Conservation (phyloP, 2,888 invertebrate genomes). For the Crioceris asparagi region DNA sequence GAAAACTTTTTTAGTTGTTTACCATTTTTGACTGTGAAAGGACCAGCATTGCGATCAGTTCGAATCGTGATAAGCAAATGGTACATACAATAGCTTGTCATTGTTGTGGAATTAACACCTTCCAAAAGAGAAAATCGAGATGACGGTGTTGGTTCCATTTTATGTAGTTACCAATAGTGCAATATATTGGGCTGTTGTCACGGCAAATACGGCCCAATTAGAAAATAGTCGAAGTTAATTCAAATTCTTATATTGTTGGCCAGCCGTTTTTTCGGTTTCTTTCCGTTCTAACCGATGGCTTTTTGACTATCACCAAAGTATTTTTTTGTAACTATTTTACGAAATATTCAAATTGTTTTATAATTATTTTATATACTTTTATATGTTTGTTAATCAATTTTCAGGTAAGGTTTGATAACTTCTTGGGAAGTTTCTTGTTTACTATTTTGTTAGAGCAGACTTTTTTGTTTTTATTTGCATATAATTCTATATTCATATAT, state of each 20-base stretch:
- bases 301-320: conserved; percentile 38
- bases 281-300: conserved; percentile 31
- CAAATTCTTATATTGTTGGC: conserved; percentile 37
- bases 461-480: conserved; percentile 40
- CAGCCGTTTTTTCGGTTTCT: conserved; percentile 33
- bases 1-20: conserved; percentile 32
- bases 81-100: no score
- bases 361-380: conserved; percentile 40
- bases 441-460: conserved; percentile 41
- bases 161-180: conserved; percentile 39
- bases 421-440: conserved; percentile 37
- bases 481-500: conserved; percentile 39
- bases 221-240: conserved; percentile 40
- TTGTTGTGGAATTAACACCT: conserved; percentile 20
- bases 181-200: conserved; percentile 34
- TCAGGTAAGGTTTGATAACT: conserved; percentile 36
- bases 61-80: no score
- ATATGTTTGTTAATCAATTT: conserved; percentile 40
- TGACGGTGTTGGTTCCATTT: conserved; percentile 19
- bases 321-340: conserved; percentile 34
- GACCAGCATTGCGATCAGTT: conserved; percentile 20
- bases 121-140: no score
- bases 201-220: conserved; percentile 31
- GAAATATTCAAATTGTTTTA: conserved; percentile 38
- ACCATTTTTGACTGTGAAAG: conserved; percentile 17